Base-by-base conservation (phyloP, 35 echinoderm and acorn worm species). In the Apostichopus japonicus region DNA sequence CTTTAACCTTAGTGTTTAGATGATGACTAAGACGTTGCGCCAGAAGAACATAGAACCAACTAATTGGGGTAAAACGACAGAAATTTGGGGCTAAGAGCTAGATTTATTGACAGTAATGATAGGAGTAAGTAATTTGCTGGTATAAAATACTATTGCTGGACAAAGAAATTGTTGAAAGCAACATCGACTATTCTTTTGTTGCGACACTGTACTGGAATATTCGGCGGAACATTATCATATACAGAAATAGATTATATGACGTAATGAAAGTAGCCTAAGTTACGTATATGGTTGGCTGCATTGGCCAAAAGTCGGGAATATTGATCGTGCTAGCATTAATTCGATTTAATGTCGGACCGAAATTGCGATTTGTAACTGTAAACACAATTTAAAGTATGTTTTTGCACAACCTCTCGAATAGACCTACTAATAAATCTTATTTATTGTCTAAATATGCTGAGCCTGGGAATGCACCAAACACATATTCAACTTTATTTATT, bases 151-250 rank as follows among this genome's bases (percentile, higher is more conserved):
- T 44, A 44, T 4, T 21, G 24, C 24, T 8, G 54, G 8, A 61
- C 7, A 61, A 61, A 8, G 57, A 11, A 61, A 8, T 61, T 61
- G 57, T 13, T 61, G 13, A 61, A 61, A 61, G 57, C 57, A 61
- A 8, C 57, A 13, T 61, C 13, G 57, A 61, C 57, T 10, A 61
- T 61, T 80, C 6, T 79, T 79, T 79, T 22, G 77, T 27, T 27
- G 11, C 51, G 4, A 23, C 80, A 8, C 56, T 57, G 10, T 58
- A 21, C 54, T 57, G 53, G 56, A 58, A n/a, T 1, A 84, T 23
- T 56, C 23, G 17, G 81, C 54, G 81, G 81, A 55, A 58, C 21
- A 58, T 84, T 84, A 84, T 84, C 81, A 84, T 84, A 23, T 84
- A 53, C 54, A 24, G n/a, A 84, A 84, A 84, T 84, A 84, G 81